Evolutionary conservation across 2,113 vertebrate genomes (phyloP).

Genomic region (Rhea americana): DNA sequence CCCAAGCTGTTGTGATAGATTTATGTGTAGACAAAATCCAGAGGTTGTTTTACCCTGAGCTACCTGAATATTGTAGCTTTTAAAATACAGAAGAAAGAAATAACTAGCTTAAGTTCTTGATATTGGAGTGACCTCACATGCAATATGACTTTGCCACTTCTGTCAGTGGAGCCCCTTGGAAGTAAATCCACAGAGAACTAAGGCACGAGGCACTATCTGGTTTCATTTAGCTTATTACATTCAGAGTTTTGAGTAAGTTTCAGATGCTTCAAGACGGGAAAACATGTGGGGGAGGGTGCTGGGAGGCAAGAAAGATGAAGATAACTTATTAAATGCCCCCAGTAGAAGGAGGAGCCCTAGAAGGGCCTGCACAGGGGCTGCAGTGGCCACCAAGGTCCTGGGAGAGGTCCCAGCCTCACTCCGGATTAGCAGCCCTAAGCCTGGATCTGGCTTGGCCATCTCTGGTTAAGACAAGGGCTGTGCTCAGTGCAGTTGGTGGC

Average conservation of each 20-base stretch:
- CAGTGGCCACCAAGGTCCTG: too few species aligned
- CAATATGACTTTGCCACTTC: neutral
- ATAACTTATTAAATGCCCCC: neutral
- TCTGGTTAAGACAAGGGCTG: too few species aligned
- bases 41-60: slow-evolving; percentile 56
- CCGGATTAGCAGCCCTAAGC: too few species aligned
- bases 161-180: neutral
- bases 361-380: too few species aligned
- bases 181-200: rapidly evolving
- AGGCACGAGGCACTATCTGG: neutral
- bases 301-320: neutral
- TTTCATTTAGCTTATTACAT: neutral
- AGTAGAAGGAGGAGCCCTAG: neutral
- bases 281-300: rapidly evolving
- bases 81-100: slow-evolving; percentile 41
- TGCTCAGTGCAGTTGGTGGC: rapidly evolving
- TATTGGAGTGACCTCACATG: neutral
- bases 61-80: slow-evolving; percentile 56
- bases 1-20: slow-evolving; percentile 51
- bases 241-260: neutral
- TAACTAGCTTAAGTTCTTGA: slow-evolving; percentile 14
- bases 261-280: neutral
- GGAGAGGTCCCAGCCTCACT: too few species aligned
- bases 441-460: too few species aligned
- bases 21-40: slow-evolving; percentile 57